phyloP scores from a whole-genome alignment of 2,888 invertebrate genomes.

The Cerastoderma edule region DNA sequence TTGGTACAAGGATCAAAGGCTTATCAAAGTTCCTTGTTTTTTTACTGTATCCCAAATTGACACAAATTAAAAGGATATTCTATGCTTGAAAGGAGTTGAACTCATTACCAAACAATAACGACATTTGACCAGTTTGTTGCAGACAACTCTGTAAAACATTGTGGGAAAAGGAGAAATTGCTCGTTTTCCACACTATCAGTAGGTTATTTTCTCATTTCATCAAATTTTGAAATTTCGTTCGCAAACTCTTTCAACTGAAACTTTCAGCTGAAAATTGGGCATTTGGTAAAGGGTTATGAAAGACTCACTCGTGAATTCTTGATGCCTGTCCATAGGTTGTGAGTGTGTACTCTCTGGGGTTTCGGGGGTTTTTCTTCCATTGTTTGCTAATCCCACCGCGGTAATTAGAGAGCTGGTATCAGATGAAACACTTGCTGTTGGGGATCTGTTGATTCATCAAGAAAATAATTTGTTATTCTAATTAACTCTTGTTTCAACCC shows the following conservation, averaged over 20 bases:
- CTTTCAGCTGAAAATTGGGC: neutral
- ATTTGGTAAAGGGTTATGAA: neutral
- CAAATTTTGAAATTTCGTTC: neutral
- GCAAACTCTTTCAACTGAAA: neutral
- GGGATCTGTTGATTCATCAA: conserved; percentile 35
- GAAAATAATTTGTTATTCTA: neutral
- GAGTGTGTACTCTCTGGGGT: conserved; percentile 14
- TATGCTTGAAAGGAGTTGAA: no score
- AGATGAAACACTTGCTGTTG: conserved; percentile 53
- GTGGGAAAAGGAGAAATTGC: neutral
- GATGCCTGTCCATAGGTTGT: neutral
- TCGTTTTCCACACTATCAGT: neutral
- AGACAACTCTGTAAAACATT: no score
- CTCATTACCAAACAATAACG: no score
- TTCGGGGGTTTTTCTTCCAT: conserved; percentile 4
- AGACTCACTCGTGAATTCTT: neutral
- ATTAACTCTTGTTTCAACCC: neutral
- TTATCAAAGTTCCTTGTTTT: no score
- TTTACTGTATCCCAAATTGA: no score
- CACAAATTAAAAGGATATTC: no score
- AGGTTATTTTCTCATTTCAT: no score
- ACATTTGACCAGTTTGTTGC: no score
- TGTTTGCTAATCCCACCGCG: conserved; percentile 51
- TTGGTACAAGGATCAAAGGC: no score
- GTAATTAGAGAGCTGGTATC: conserved; percentile 59